Evolutionary conservation across 2,113 vertebrate species (phyloP), one percentile per base, ranked within the genome.

Genomic region (Stigmatopora nigra): DNA sequence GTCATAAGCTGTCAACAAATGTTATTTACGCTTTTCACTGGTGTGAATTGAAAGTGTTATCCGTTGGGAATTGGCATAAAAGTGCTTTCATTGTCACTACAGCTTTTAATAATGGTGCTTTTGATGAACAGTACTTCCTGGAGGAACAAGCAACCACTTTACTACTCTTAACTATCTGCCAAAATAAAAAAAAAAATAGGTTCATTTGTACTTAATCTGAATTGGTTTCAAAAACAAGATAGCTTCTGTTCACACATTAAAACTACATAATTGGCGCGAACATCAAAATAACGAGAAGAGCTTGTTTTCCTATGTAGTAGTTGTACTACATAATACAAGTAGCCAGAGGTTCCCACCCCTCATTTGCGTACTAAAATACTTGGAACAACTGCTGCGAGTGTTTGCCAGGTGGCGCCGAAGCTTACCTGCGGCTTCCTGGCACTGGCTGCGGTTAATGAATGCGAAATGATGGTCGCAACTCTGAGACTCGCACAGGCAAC

Each of bases 361-460:
- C 25, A 41, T 41, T 41, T 41, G 38, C 38, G 9, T 41, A 41
- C 38, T 41, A 41, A 41, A 41, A 41, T 7, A 41, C 38, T 41
- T 4, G 1, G 38, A 41, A 41, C 6, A 41, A 17, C 51, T 70
- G 67, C 56, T 17, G 60, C 64, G 62, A 11, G 44, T 44, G 35
- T n/a, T 69, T 67, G 22, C 55, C 66, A 64, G 45, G 60, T 68
- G 55, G 56, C 38, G 57, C 68, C 51, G 67, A 17, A 71, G 72
- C 65, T 78, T 91, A 92, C 91, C 90, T 91, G 89, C 82, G 25
- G 88, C 90, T 77, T 84, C 85, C 68, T 90, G 89, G 84, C 91
- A 92, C 81, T 91, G 89, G 81, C 88, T 91, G 78, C 74, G 89
- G 88, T 90, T 89, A 82, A 80, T 72, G 73, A 90, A 91, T 76